Evolutionary conservation across 2,888 invertebrate species (phyloP).

Genomic region (Cephus pygmeus): DNA sequence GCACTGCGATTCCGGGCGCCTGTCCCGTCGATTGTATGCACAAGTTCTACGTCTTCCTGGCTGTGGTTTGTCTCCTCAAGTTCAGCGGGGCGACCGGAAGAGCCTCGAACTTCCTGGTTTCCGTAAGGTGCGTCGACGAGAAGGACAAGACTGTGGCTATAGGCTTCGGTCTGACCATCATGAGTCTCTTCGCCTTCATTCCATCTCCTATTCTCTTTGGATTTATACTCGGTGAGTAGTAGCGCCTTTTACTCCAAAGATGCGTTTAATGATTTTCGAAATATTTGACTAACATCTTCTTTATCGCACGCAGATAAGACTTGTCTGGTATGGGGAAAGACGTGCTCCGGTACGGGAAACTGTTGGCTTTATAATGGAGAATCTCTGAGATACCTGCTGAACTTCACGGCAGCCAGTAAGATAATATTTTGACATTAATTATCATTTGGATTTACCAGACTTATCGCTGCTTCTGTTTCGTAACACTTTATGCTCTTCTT

Average conservation of each 20-base stretch:
- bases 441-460: not conserved
- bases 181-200: conserved; percentile 79
- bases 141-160: conserved; percentile 80
- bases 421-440: not conserved
- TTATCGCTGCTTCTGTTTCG: not conserved
- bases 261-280: not conserved
- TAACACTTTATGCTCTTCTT: not conserved
- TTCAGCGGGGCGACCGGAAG: conserved; percentile 73
- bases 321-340: conserved; percentile 80
- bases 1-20: conserved; percentile 67
- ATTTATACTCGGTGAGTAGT: conserved; percentile 72
- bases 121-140: conserved; percentile 77
- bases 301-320: conserved; percentile 68
- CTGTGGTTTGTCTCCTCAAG: conserved; percentile 70
- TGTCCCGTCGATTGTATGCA: conserved; percentile 71
- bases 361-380: conserved; percentile 81
- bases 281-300: not conserved
- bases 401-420: conserved; percentile 73
- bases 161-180: conserved; percentile 76
- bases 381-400: conserved; percentile 73
- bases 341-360: conserved; percentile 76
- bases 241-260: not conserved
- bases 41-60: conserved; percentile 69
- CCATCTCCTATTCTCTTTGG: conserved; percentile 84
- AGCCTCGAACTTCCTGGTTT: conserved; percentile 73